phyloP scores from a whole-genome alignment of 2,888 invertebrate genomes.

The Leptodirus hochenwartii region DNA sequence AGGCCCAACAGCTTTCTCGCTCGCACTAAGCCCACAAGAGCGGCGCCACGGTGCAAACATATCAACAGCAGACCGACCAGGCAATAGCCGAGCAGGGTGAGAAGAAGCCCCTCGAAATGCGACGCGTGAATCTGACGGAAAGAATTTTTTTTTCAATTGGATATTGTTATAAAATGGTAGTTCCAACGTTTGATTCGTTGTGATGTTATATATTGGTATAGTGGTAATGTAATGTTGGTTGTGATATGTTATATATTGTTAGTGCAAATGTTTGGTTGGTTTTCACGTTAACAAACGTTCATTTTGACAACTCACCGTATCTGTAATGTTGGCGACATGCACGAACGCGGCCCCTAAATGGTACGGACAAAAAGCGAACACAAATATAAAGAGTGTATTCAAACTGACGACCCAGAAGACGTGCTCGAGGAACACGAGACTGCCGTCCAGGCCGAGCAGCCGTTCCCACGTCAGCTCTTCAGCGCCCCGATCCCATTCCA shows the following conservation, averaged over 20 bases:
- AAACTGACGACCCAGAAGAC: slow-evolving; percentile 98
- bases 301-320: too few species aligned
- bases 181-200: too few species aligned
- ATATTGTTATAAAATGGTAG: too few species aligned
- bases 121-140: too few species aligned
- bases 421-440: slow-evolving; percentile 92
- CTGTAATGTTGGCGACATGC: too few species aligned
- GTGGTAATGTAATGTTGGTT: too few species aligned
- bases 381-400: slow-evolving; percentile 89
- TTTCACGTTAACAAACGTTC: too few species aligned
- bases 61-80: slow-evolving; percentile 71
- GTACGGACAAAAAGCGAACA: slow-evolving; percentile 94
- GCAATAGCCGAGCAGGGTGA: slow-evolving; percentile 85
- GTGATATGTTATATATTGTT: too few species aligned
- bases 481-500: slow-evolving; percentile 95
- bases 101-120: slow-evolving; percentile 85
- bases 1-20: slow-evolving; percentile 77
- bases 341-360: slow-evolving; percentile 50
- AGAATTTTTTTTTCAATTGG: too few species aligned
- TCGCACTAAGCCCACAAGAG: slow-evolving; percentile 58
- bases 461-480: slow-evolving; percentile 98
- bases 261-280: too few species aligned
- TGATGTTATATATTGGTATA: too few species aligned
- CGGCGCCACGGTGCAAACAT: slow-evolving; percentile 67
- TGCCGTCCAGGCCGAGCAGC: slow-evolving; percentile 87